Evolutionary conservation across 2,797 vertebrate genomes (phyloP).

Genomic region (Chrosomus eos): DNA sequence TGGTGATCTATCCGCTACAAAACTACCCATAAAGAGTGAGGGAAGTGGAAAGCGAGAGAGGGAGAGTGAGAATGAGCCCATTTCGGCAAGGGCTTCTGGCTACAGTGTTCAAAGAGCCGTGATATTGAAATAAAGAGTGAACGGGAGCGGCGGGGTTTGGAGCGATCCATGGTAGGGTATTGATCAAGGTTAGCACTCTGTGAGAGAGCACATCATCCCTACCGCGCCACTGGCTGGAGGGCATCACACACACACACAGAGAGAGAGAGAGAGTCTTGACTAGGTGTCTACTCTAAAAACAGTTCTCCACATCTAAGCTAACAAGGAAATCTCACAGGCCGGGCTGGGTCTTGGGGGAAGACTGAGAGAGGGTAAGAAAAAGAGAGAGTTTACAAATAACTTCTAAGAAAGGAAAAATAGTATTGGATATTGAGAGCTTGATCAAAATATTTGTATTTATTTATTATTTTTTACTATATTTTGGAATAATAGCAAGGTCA

Average conservation of each 20-base stretch:
- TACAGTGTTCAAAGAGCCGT: slow-evolving; percentile 81
- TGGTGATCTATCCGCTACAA: slow-evolving; percentile 64
- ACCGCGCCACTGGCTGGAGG: slow-evolving; percentile 68
- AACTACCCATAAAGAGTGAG: slow-evolving; percentile 67
- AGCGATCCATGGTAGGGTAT: slow-evolving; percentile 81
- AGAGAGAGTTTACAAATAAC: slow-evolving; percentile 30
- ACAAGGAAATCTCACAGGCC: slow-evolving; percentile 59
- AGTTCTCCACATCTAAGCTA: slow-evolving; percentile 62
- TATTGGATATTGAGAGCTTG: slow-evolving; percentile 15
- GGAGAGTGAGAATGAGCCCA: slow-evolving; percentile 45
- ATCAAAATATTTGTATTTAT: neutral
- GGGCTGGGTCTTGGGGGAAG: slow-evolving; percentile 33
- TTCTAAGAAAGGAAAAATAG: slow-evolving; percentile 14
- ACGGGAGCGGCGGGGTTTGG: slow-evolving; percentile 73
- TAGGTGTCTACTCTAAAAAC: slow-evolving; percentile 53
- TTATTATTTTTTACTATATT: neutral
- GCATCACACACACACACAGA: slow-evolving; percentile 55
- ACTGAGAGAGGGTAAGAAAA: slow-evolving; percentile 13
- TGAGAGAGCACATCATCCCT: slow-evolving; percentile 71
- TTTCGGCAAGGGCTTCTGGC: slow-evolving; percentile 74
- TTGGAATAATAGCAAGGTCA: neutral
- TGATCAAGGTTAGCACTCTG: slow-evolving; percentile 84
- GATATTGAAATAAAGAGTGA: slow-evolving; percentile 81
- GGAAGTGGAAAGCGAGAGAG: slow-evolving; percentile 22
- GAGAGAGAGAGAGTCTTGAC: slow-evolving; percentile 18